phyloP scores from a whole-genome alignment of 2,797 vertebrate genomes.

The Xerus rutilus region DNA sequence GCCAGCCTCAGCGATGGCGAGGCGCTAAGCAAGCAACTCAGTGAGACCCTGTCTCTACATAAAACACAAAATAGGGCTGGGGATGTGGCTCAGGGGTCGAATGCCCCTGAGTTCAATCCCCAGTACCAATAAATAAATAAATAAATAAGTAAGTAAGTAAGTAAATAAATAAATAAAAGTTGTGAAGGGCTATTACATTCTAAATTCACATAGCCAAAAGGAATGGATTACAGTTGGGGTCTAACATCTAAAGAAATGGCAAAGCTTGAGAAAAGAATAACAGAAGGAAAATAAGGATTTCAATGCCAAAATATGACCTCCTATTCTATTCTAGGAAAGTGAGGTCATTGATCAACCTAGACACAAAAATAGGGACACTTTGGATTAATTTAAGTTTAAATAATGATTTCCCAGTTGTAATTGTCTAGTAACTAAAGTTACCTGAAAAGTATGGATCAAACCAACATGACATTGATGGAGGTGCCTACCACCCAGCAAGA shows the following conservation, averaged over 20 bases:
- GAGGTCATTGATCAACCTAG: neutral
- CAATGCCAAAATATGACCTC: neutral
- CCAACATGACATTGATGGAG: neutral
- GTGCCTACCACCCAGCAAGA: neutral
- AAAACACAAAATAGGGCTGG: no score
- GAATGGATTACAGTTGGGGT: neutral
- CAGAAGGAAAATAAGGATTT: neutral
- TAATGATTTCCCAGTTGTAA: neutral
- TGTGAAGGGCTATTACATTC: neutral
- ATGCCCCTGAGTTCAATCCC: no score
- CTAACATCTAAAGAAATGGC: neutral
- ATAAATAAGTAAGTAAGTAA: no score
- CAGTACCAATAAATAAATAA: no score
- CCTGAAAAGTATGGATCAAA: neutral
- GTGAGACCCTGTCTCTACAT: no score
- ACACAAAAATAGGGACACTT: neutral
- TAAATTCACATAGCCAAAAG: neutral
- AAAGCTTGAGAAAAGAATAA: neutral
- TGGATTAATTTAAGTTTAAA: constrained; percentile 9
- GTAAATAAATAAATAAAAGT: neutral
- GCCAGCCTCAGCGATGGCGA: no score
- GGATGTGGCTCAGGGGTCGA: no score
- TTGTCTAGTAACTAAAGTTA: neutral
- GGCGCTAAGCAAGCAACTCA: no score
- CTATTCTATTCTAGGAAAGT: neutral